Percentiles rank a stretch among this genome's conserved stretches.
Conservation (phyloP, 1,140 invertebrate genomes). For the Asobara japonica region DNA sequence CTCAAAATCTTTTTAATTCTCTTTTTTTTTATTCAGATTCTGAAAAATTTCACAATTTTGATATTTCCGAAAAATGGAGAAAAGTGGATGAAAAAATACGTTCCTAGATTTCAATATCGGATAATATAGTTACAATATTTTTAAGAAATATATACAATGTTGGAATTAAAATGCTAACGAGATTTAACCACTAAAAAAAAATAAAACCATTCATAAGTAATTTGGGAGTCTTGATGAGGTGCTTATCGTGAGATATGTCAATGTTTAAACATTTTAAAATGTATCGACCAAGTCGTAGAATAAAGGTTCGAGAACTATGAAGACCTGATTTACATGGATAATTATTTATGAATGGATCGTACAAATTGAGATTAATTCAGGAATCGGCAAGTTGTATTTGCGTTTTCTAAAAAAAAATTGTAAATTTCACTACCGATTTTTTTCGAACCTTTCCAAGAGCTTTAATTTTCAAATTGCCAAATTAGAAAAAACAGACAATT, state of each 20-base stretch:
- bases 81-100: no score
- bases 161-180: slow-evolving; percentile 58
- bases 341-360: neutral
- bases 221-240: slow-evolving; percentile 68
- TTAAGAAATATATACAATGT: slow-evolving; percentile 5
- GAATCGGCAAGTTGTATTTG: neutral
- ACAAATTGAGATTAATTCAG: neutral
- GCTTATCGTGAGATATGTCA: slow-evolving; percentile 14
- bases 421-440: no score
- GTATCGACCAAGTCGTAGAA: slow-evolving; percentile 1
- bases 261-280: slow-evolving; percentile 5
- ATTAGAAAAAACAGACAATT: neutral
- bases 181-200: slow-evolving; percentile 61
- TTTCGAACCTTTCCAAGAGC: no score
- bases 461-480: no score
- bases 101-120: no score
- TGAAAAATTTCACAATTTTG: no score
- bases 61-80: no score
- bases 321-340: neutral
- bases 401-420: neutral
- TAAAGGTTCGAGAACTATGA: neutral
- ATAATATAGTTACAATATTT: no score
- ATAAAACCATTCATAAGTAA: slow-evolving; percentile 62
- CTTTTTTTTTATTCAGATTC: no score
- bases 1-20: no score